A percentile compares a stretch with the other conserved stretches of the same genome.
Evolutionary conservation across 2,888 invertebrate genomes (phyloP).

Genomic region (Himalopsyche anomala): DNA sequence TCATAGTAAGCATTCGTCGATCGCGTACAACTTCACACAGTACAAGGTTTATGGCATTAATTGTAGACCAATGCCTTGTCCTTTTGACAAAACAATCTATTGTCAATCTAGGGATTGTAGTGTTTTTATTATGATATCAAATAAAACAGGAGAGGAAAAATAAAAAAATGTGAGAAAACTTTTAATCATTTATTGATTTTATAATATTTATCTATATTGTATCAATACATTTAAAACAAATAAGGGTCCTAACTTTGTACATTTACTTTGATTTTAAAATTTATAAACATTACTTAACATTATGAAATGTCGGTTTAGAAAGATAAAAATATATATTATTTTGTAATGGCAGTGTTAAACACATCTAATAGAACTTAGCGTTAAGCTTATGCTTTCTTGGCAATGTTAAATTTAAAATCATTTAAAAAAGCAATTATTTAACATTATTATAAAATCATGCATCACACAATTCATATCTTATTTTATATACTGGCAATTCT

Average conservation of each 20-base stretch:
- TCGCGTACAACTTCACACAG: too few species aligned
- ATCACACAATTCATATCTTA: not conserved
- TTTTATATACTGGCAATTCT: not conserved
- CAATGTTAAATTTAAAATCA: not conserved
- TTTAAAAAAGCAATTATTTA: not conserved
- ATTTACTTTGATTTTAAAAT: conserved; percentile 44
- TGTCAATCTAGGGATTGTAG: too few species aligned
- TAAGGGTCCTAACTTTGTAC: conserved; percentile 58
- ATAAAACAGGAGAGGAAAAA: not conserved
- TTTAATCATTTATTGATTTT: conserved; percentile 54
- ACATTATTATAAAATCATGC: conserved; percentile 45
- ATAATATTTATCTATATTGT: conserved; percentile 19
- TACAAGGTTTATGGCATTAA: too few species aligned
- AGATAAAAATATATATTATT: conserved; percentile 44
- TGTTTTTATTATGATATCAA: too few species aligned
- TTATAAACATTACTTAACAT: conserved; percentile 41
- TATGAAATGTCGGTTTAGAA: conserved; percentile 39
- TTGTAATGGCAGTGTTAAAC: conserved; percentile 56
- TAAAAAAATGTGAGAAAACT: conserved; percentile 47
- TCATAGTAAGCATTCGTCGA: too few species aligned
- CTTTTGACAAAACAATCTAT: too few species aligned
- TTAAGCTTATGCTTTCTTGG: conserved; percentile 4
- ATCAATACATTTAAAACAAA: conserved; percentile 55
- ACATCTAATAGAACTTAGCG: conserved; percentile 50
- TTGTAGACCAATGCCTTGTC: too few species aligned